Base-by-base conservation (phyloP, 2,797 vertebrate genomes). In the Lindbergichthys nudifrons region DNA sequence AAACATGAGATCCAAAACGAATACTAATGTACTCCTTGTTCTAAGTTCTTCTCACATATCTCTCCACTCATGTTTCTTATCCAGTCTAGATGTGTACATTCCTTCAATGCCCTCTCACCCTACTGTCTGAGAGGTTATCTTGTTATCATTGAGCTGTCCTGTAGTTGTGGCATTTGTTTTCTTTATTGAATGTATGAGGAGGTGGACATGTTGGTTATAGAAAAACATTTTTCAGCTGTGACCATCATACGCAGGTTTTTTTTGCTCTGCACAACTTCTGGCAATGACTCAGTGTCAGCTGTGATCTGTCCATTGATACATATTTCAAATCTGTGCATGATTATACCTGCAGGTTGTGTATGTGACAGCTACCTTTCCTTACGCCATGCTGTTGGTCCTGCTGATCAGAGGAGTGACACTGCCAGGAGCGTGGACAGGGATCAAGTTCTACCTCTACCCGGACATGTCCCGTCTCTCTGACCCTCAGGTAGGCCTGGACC, bases 371-470 rank as follows among this genome's bases (percentile, higher is more conserved):
- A 99, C 95, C 30, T 96, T 96, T 68, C 95, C 95, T 26, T 96
- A 95, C 43, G 84, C 90, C 71, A 96, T 96, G 95, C 72, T 96
- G 87, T 79, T 99, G 91, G 91, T 99, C 80, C 95, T 99, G 61
- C 93, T 99, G 42, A 89, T 99, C 36, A 96, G 98, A 89, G 98
- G 98, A 23, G 95, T 99, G 79, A 99, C 98, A 0, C 77, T 99
- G 62, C 98, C 98, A 0, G 98, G 98, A 10, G 98, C 98, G 16
- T 92, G 92, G 0, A 96, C 99, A 13, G 98, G 98, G 65, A 96
- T 99, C 88, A 99, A 97, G 85, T 99, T 99, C 96, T 99, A 99
- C 94, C 93, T 99, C 88, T 99, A 99, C 73, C 98, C 98, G 0
- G 97, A 98, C 84, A 93, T 98, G n/a, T 96, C 96, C 19, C 95